Evolutionary conservation across 2,797 vertebrate species (phyloP).

Genomic region (Lepus oiostolus): DNA sequence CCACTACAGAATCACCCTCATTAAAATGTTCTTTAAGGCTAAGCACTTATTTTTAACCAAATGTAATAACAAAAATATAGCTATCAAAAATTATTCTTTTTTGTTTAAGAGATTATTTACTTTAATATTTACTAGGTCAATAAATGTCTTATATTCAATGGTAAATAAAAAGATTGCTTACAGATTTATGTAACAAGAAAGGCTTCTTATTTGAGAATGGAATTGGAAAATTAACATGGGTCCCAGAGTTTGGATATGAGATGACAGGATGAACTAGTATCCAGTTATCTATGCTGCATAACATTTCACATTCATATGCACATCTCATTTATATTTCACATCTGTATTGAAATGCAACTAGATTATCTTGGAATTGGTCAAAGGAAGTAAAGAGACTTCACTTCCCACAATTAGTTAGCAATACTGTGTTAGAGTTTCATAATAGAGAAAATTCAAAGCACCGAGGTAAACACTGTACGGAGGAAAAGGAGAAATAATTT

Average conservation of each 20-base stretch:
- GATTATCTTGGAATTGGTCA: neutral
- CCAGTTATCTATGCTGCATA: neutral
- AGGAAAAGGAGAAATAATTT: neutral
- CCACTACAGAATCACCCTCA: neutral
- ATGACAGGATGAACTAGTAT: neutral
- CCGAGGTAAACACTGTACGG: neutral
- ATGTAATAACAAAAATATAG: neutral
- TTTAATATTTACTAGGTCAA: neutral
- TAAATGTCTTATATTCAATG: neutral
- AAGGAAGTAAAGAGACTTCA: neutral
- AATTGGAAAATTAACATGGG: neutral
- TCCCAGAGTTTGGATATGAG: conserved; percentile 37
- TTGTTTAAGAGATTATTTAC: neutral
- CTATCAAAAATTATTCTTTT: neutral
- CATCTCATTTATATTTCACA: neutral
- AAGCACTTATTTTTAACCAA: neutral
- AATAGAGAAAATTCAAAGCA: neutral
- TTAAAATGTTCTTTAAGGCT: neutral
- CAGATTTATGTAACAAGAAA: neutral
- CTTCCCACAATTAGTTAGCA: conserved; percentile 29
- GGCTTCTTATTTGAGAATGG: neutral
- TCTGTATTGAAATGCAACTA: neutral
- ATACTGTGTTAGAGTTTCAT: neutral
- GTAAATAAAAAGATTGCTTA: conserved; percentile 35
- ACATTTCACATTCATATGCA: no score